A percentile compares a stretch with the other conserved stretches of the same genome.
These are phyloP conservation scores for Sylvietta virens DNA, from an alignment of 2,113 vertebrate genomes.

Conservation along the genomic window DNA sequence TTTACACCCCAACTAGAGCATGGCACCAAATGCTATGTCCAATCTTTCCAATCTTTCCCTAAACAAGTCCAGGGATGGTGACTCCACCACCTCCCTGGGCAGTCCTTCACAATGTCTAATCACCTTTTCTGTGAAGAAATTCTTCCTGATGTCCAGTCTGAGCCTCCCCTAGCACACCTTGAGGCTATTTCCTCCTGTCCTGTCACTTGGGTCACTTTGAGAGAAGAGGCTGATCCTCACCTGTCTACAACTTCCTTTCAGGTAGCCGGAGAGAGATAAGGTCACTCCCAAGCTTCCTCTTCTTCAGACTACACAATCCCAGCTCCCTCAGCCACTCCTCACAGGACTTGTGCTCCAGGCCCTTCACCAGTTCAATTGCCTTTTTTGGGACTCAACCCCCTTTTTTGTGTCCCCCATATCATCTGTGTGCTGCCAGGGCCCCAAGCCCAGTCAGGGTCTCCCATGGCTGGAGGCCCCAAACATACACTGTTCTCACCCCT, in stretches of 20 bases:
- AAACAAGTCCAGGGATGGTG: not conserved
- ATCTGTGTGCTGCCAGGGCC: not conserved
- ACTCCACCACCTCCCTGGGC: not conserved
- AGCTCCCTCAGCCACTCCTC: not conserved
- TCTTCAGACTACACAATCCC: not conserved
- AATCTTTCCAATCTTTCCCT: not conserved
- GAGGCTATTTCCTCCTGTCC: not conserved
- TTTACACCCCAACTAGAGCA: not conserved
- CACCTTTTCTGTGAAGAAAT: not conserved
- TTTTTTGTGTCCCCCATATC: not conserved
- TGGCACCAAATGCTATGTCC: not conserved
- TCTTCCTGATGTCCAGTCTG: not conserved
- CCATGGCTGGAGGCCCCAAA: fast-evolving
- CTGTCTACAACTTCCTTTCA: not conserved
- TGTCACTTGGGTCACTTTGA: not conserved
- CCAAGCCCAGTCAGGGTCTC: not conserved
- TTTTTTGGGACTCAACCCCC: not conserved
- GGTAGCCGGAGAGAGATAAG: not conserved
- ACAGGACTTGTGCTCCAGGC: not conserved
- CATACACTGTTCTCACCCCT: not conserved
- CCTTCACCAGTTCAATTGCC: not conserved
- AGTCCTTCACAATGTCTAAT: not conserved
- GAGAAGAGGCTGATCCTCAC: not conserved
- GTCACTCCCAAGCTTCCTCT: not conserved
- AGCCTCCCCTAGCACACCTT: not conserved